Percentiles rank a stretch among this genome's conserved stretches.
Evolutionary conservation across 1,140 invertebrate genomes (phyloP).

Genomic region (Melanaphis sacchari): DNA sequence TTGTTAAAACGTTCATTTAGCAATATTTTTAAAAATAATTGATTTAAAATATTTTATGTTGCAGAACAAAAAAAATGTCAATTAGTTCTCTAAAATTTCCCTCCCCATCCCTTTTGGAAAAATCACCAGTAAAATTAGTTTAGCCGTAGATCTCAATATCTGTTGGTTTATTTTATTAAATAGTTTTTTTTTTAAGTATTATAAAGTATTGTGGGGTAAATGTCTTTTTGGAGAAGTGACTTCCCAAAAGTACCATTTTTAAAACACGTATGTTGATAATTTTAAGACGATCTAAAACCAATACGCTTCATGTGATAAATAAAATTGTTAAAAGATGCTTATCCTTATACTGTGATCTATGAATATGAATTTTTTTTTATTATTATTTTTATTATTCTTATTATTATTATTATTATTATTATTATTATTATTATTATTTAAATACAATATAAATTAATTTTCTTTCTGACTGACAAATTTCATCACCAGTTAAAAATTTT

Average conservation of each 20-base stretch:
- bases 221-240: conserved; percentile 53
- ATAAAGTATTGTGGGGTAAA: conserved; percentile 56
- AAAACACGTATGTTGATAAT: conserved; percentile 57
- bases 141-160: conserved; percentile 58
- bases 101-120: background rate
- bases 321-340: conserved; percentile 55
- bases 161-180: conserved; percentile 56
- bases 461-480: conserved; percentile 51
- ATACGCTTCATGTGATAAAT: conserved; percentile 57
- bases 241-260: conserved; percentile 58
- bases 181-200: conserved; percentile 56
- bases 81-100: conserved; percentile 48
- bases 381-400: conserved; percentile 48
- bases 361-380: conserved; percentile 55
- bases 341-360: conserved; percentile 57
- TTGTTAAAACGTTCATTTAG: conserved; percentile 45
- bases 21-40: conserved; percentile 46
- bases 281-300: conserved; percentile 57
- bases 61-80: conserved; percentile 55
- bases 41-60: conserved; percentile 39
- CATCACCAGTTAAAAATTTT: conserved; percentile 47
- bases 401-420: conserved; percentile 49
- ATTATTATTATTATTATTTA: conserved; percentile 49
- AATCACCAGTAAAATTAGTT: conserved; percentile 51
- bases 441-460: conserved; percentile 45